Conservation (phyloP, 2,113 vertebrate genomes). For the Callaeas wilsoni region DNA sequence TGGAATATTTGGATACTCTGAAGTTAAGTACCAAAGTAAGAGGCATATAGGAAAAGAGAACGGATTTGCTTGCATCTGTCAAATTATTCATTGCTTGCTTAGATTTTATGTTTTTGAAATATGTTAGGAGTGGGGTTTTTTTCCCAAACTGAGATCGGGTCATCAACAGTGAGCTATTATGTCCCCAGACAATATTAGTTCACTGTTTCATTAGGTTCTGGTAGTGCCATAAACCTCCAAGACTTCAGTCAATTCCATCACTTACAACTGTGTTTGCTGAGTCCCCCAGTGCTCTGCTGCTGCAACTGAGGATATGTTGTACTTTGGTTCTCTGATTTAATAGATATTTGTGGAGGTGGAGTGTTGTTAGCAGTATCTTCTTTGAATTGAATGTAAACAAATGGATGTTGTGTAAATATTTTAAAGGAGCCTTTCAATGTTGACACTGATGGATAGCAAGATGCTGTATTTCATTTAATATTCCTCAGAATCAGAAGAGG, state of each 20-base stretch:
- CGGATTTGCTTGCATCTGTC: neutral
- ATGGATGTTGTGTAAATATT: neutral
- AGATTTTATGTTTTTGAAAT: neutral
- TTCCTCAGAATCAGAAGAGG: neutral
- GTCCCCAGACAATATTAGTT: neutral
- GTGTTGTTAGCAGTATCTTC: neutral
- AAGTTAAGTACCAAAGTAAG: neutral
- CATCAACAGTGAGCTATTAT: neutral
- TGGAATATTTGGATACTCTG: neutral
- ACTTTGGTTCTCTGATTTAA: neutral
- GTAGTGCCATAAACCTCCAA: accelerated
- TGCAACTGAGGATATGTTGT: accelerated
- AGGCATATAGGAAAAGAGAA: accelerated
- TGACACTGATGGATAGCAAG: neutral
- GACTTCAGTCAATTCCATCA: neutral
- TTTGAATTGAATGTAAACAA: neutral
- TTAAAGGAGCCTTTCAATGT: neutral
- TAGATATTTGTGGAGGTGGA: neutral
- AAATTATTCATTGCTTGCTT: neutral
- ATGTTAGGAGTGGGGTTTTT: neutral
- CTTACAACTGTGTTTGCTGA: neutral
- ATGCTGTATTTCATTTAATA: neutral
- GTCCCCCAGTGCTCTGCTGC: neutral
- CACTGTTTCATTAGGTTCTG: neutral
- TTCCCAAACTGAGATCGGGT: neutral